A percentile compares a stretch with the other conserved stretches of the same genome.
Conservation (phyloP, 2,888 invertebrate species). For the Zaprionus obscuricornis region DNA sequence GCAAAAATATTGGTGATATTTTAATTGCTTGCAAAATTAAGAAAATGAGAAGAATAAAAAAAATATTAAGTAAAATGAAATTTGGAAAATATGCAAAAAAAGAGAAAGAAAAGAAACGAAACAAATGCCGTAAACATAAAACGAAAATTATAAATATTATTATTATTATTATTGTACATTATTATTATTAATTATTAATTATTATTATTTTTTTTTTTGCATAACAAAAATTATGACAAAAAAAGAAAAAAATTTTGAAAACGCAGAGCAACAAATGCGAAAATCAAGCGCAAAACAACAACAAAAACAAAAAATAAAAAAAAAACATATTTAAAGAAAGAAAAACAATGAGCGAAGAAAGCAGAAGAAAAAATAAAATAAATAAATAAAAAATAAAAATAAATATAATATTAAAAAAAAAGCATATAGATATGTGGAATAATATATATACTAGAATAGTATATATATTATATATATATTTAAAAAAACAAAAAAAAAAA, state of each 20-base stretch:
- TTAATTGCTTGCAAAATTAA: conserved; percentile 58
- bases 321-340: conserved; percentile 36
- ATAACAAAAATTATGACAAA: too few relatives aligned
- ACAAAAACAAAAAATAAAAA: conserved; percentile 15
- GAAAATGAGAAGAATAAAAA: background rate
- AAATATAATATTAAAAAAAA: conserved; percentile 38
- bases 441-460: conserved; percentile 25
- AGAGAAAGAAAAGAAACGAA: conserved; percentile 12
- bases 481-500: conserved; percentile 48
- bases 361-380: conserved; percentile 2
- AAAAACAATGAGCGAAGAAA: background rate
- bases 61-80: conserved; percentile 1
- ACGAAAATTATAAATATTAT: conserved; percentile 20
- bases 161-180: conserved; percentile 63
- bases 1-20: conserved; percentile 78
- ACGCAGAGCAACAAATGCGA: conserved; percentile 49
- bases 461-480: conserved; percentile 20
- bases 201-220: too few relatives aligned
- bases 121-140: background rate
- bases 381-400: conserved; percentile 9
- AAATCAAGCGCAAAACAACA: conserved; percentile 44
- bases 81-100: conserved; percentile 4
- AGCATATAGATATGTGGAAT: conserved; percentile 42
- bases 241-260: conserved; percentile 44
- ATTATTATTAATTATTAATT: conserved; percentile 54